Evolutionary conservation across 2,113 vertebrate genomes (phyloP).

Genomic region (Herpetotheres cachinnans): DNA sequence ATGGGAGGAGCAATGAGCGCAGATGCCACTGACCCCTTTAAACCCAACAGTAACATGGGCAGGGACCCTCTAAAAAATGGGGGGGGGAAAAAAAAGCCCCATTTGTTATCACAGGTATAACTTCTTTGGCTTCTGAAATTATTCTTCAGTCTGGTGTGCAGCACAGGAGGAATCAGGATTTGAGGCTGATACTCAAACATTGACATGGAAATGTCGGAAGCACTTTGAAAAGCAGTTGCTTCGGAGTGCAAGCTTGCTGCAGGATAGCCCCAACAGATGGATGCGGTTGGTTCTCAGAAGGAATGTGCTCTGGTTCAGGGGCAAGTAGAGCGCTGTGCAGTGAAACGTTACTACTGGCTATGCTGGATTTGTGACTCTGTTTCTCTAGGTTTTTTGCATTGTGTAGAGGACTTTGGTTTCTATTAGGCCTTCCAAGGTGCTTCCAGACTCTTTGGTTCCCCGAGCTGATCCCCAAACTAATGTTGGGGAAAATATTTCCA

Average conservation of each 20-base stretch:
- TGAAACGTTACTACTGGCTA: accelerated
- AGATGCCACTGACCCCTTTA: background rate
- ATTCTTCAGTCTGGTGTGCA: background rate
- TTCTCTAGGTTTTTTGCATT: background rate
- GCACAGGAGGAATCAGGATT: background rate
- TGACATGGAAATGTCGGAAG: background rate
- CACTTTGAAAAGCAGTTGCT: background rate
- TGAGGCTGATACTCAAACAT: background rate
- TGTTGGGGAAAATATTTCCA: background rate
- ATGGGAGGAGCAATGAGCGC: background rate
- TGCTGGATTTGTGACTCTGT: background rate
- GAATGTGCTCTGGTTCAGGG: background rate
- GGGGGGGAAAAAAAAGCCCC: background rate
- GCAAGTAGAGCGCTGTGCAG: background rate
- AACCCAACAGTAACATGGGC: background rate
- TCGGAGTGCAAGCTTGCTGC: background rate
- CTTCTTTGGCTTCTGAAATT: background rate
- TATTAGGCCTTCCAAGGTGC: background rate
- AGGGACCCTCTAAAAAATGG: background rate
- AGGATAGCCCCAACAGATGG: background rate
- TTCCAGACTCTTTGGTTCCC: background rate
- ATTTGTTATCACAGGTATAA: background rate
- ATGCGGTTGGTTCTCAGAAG: background rate
- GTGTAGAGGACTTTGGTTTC: background rate
- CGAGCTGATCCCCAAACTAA: background rate